phyloP scores from a whole-genome alignment of 1,140 invertebrate species.

The Sinella curviseta region DNA sequence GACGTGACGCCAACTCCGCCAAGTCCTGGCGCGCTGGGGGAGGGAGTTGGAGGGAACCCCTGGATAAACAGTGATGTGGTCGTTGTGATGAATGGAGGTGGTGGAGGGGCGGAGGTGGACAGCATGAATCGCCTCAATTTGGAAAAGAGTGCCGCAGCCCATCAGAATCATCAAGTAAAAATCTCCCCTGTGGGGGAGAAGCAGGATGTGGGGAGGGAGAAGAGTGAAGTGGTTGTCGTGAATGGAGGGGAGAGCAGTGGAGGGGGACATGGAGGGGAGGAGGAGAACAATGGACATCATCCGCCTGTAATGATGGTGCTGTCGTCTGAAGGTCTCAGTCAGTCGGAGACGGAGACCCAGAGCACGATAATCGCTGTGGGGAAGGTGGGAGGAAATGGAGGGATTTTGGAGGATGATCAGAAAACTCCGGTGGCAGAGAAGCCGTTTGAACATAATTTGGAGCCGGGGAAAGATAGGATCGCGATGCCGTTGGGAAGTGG shows the following conservation, averaged over 20 bases:
- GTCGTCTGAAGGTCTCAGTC: constrained; percentile 27
- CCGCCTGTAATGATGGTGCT: too few relatives aligned
- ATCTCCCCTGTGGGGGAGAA: background rate
- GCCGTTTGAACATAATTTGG: background rate
- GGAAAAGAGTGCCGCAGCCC: constrained; percentile 36
- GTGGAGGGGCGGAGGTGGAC: constrained; percentile 9
- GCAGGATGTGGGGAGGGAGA: constrained; percentile 10
- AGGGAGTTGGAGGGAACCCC: background rate
- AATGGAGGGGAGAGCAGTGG: background rate
- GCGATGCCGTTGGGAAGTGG: background rate
- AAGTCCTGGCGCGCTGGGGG: background rate
- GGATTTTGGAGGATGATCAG: background rate
- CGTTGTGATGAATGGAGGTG: constrained; percentile 41
- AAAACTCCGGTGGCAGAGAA: constrained; percentile 1
- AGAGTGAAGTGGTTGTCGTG: background rate
- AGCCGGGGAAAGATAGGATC: background rate
- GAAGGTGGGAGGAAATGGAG: constrained; percentile 7
- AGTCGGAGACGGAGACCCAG: constrained; percentile 42
- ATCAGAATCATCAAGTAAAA: background rate
- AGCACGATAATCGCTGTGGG: constrained; percentile 37
- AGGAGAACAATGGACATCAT: background rate
- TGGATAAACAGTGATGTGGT: constrained; percentile 41
- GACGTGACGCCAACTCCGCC: background rate
- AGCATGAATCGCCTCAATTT: constrained; percentile 46
- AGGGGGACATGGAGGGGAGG: too few relatives aligned